Evolutionary conservation across 2,113 vertebrate species (phyloP), one percentile per base, ranked within the genome.

Genomic region (Cathartes aura): DNA sequence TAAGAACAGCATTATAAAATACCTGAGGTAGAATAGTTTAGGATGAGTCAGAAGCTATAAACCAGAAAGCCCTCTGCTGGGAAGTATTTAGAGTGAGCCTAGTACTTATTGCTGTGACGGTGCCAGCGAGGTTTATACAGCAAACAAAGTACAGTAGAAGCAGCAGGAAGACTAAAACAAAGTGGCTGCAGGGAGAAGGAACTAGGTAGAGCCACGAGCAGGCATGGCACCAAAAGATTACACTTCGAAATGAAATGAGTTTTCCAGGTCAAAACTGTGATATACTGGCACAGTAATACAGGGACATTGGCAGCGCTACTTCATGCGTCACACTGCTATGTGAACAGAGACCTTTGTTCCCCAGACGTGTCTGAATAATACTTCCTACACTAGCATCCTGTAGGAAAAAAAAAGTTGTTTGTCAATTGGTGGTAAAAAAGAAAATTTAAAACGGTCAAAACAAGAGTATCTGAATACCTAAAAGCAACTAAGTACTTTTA

Each of bases 281-380:
- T 21, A 42, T 9, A 22, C 22, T 52, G n/a, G 43, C 32, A 72
- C 32, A 60, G 45, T 11, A 58, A 38, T 21, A 64, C 45, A 27
- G 40, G 26, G 50, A 53, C 15, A 21, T 20, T 26, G 23, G 63
- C 0, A 2, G 8, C 1, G 1, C n/a, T 59, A 38, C 32, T 82
- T 55, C 29, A 12, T 62, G 64, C 1, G 5, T 50, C 58, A 62
- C 23, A 8, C 19, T 47, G 64, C 36, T 76, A 50, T 86, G 59
- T 45, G 70, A 72, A 13, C 32, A 55, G 24, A 80, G 23, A n/a
- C 17, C 42, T 79, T 79, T 0, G 6, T 29, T 83, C 29, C 36
- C 23, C 26, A 47, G 55, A 22, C 34, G 5, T 3, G 21, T 58
- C 36, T 74, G 48, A 45, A 45, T 68, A 56, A 68, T 27, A 19